Evolutionary conservation across 2,797 vertebrate genomes (phyloP).

Genomic region (Synanceia verrucosa): DNA sequence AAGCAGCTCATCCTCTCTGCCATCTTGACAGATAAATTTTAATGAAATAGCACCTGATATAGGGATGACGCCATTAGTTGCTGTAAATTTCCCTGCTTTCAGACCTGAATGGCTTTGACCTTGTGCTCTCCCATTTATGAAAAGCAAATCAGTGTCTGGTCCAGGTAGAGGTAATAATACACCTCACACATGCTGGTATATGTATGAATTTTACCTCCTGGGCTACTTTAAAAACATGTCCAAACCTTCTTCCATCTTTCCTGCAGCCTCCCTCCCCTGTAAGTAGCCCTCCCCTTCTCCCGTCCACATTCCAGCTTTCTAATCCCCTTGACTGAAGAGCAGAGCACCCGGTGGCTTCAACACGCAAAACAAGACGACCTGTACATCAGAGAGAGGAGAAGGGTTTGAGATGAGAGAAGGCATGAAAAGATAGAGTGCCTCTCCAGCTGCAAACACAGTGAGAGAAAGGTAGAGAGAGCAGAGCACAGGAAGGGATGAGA

Average conservation of each 20-base stretch:
- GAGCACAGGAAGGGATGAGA: slow-evolving; percentile 9
- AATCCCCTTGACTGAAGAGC: slow-evolving; percentile 71
- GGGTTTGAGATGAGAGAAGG: slow-evolving; percentile 41
- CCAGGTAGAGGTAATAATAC: neutral
- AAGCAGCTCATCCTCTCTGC: neutral
- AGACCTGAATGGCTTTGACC: slow-evolving; percentile 25
- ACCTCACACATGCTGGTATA: neutral
- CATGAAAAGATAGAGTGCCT: slow-evolving; percentile 38
- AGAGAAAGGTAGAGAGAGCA: too few species aligned
- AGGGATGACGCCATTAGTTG: neutral
- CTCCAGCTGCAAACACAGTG: slow-evolving; percentile 38
- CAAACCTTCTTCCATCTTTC: slow-evolving; percentile 31
- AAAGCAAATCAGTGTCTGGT: slow-evolving; percentile 4
- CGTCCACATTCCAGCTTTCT: slow-evolving; percentile 46
- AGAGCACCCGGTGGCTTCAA: slow-evolving; percentile 41
- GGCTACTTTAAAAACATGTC: slow-evolving; percentile 18
- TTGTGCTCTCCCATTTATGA: neutral
- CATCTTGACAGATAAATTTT: neutral
- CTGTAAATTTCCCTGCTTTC: neutral
- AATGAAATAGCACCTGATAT: slow-evolving; percentile 18
- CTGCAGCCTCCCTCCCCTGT: neutral
- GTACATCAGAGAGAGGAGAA: slow-evolving; percentile 57
- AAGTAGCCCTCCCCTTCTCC: neutral
- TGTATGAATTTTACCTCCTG: neutral
- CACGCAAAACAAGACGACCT: slow-evolving; percentile 48